Base-by-base conservation (phyloP, 2,113 vertebrate species). In the Ceyx margarethae region DNA sequence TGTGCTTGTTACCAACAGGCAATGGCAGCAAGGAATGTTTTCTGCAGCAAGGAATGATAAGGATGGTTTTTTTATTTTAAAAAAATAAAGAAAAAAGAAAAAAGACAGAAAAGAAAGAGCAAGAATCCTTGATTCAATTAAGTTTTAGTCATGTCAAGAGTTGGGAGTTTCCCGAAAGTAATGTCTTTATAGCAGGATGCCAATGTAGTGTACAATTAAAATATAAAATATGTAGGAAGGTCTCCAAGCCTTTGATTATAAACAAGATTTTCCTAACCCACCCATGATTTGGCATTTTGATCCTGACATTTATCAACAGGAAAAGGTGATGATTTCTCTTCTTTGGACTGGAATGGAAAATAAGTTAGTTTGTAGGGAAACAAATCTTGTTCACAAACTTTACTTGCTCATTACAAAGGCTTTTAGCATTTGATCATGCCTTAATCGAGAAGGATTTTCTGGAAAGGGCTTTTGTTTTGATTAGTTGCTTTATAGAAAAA, bases 81-180 rank as follows among this genome's bases (percentile, higher is more conserved):
- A 43, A 80, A 67, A 14, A 14, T 21, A 48, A 33, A 48, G 25
- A 6, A 21, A 22, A 15, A 37, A 20, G 26, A 2, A 9, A n/a
- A 1, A 50, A 48, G 2, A 45, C 37, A 29, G 15, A 68, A 57
- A 93, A 82, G 48, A 84, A 91, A 89, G 76, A 91, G 31, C 46
- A 94, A 92, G 82, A 91, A 94, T 91, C 67, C 95, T 97, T 97
- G 91, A 92, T 95, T 95, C 90, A 97, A 97, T 97, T 96, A 96
- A 92, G 31, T 71, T 81, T 97, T 96, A 97, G 88, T 97, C 96
- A 97, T 97, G 88, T 96, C 94, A 96, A 90, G 86, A 92, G 58
- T 25, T 58, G 81, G 7, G 46, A 89, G 73, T 90, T 94, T 94
- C 94, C 93, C 96, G 92, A 95, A 95, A 96, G 90, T 25, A 92